These are phyloP conservation scores for Corythornis cristatus DNA, from an alignment of 2,113 vertebrate species.

Conservation along the genomic window DNA sequence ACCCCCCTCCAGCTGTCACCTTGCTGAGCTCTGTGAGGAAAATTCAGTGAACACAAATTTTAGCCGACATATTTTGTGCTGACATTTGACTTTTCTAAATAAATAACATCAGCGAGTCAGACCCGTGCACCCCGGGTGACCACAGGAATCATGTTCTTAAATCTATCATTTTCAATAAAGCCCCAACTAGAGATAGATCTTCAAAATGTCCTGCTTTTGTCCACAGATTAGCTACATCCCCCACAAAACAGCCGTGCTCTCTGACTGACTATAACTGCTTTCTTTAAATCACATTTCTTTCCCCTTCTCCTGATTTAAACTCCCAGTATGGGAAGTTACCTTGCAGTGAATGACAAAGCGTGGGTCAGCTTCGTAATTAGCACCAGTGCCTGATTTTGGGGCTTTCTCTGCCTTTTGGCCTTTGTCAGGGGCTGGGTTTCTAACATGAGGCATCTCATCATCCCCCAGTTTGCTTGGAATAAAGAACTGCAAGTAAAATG, in stretches of 20 bases:
- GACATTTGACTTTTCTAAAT: slow-evolving; percentile 43
- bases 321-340: neutral
- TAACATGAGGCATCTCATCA: neutral
- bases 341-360: neutral
- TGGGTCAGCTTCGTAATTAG: neutral
- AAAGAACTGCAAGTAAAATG: neutral
- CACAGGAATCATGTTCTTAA: neutral
- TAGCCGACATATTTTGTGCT: slow-evolving; percentile 40
- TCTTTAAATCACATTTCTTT: neutral
- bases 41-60: slow-evolving; percentile 46
- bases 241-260: neutral
- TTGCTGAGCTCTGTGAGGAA: slow-evolving; percentile 41
- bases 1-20: slow-evolving; percentile 62
- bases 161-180: slow-evolving; percentile 46
- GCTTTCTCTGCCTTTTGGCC: neutral
- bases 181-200: neutral
- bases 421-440: neutral
- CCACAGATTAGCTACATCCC: neutral
- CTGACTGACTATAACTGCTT: neutral
- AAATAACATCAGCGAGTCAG: slow-evolving; percentile 31
- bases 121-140: slow-evolving; percentile 10
- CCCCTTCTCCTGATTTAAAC: neutral
- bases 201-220: slow-evolving; percentile 14
- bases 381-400: neutral
- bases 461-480: neutral